Evolutionary conservation across 1,140 invertebrate species (phyloP).

Genomic region (Hermetia illucens): DNA sequence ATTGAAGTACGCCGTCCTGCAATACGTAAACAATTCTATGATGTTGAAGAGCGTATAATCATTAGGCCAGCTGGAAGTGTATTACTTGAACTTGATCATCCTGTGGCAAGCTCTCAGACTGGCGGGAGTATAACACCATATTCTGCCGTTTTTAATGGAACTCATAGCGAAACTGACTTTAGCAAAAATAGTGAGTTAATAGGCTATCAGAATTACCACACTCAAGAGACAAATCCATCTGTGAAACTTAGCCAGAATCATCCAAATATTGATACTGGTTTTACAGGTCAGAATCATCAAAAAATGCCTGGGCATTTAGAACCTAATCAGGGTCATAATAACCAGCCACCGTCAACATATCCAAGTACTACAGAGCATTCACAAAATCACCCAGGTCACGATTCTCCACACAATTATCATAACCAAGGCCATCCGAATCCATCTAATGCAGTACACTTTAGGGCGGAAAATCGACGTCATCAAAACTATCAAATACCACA

Average conservation of each 20-base stretch:
- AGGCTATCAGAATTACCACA: slow-evolving; percentile 8
- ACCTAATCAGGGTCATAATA: neutral
- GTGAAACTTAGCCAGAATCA: neutral
- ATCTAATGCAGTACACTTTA: neutral
- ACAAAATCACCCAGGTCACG: neutral
- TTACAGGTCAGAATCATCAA: neutral
- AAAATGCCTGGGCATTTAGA: neutral
- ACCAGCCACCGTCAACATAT: slow-evolving; percentile 6
- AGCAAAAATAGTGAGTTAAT: too few species aligned
- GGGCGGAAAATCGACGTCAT: neutral
- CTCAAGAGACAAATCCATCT: neutral
- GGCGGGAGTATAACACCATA: slow-evolving; percentile 17
- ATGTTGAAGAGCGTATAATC: slow-evolving; percentile 45
- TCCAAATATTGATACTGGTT: neutral
- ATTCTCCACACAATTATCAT: neutral
- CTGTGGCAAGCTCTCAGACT: slow-evolving; percentile 40
- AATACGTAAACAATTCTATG: slow-evolving; percentile 50
- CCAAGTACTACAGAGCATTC: slow-evolving; percentile 7
- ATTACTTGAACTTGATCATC: slow-evolving; percentile 43
- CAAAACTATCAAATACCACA: neutral
- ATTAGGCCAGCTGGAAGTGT: slow-evolving; percentile 46
- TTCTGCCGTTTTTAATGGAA: neutral
- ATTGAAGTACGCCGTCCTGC: slow-evolving; percentile 44
- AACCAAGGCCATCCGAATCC: neutral
- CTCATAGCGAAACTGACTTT: slow-evolving; percentile 10